These are phyloP conservation scores for Pseudochirops cupreus DNA, from an alignment of 2,797 vertebrate genomes.

Conservation along the genomic window DNA sequence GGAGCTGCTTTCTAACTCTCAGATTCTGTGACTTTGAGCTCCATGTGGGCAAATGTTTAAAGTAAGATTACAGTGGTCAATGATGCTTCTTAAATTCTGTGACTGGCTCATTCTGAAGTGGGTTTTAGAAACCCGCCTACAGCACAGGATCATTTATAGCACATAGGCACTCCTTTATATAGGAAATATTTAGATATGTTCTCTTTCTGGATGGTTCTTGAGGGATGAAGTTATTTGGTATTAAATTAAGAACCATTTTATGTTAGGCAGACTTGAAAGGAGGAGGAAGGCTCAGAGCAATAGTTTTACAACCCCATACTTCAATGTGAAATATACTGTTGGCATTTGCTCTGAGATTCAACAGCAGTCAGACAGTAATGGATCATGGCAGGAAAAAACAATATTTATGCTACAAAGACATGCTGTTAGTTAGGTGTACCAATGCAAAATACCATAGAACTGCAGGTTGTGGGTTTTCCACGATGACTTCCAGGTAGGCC, in stretches of 20 bases:
- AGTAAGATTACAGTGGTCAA: neutral
- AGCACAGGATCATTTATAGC: neutral
- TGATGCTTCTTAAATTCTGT: neutral
- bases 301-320: constrained; percentile 17
- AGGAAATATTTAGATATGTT: neutral
- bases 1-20: neutral
- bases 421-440: constrained; percentile 42
- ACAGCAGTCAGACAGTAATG: constrained; percentile 29
- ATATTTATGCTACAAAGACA: constrained; percentile 20
- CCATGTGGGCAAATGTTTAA: neutral
- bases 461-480: constrained; percentile 49
- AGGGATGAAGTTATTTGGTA: constrained; percentile 12
- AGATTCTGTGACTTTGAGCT: neutral
- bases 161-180: neutral
- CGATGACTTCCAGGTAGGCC: constrained; percentile 41
- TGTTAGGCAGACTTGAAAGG: constrained; percentile 22
- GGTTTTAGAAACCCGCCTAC: neutral
- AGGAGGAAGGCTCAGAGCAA: constrained; percentile 5
- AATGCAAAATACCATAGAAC: constrained; percentile 57
- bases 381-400: neutral
- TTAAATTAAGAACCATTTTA: constrained; percentile 40
- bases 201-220: constrained; percentile 5
- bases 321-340: neutral
- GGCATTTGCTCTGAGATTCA: constrained; percentile 37
- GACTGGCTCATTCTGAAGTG: neutral